A percentile compares a stretch with the other conserved stretches of the same genome.
These are phyloP conservation scores for Latheticus oryzae DNA, from an alignment of 2,888 invertebrate species.

Conservation along the genomic window DNA sequence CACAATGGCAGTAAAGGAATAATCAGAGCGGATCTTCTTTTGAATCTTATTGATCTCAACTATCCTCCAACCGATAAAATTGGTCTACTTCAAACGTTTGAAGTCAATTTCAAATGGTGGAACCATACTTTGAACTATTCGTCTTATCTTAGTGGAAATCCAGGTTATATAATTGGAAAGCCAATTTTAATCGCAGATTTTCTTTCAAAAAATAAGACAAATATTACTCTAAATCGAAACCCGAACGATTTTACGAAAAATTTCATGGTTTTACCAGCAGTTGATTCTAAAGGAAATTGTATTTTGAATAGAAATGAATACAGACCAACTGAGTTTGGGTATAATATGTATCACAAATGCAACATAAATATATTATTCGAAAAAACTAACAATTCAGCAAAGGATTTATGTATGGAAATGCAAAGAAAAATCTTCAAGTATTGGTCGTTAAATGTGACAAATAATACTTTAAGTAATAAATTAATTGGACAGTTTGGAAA, in stretches of 20 bases:
- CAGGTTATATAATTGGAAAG: slow-evolving; percentile 77
- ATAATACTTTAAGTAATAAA: slow-evolving; percentile 56
- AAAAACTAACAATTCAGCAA: slow-evolving; percentile 49
- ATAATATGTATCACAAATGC: slow-evolving; percentile 67
- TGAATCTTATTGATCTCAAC: slow-evolving; percentile 52
- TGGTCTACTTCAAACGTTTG: slow-evolving; percentile 53
- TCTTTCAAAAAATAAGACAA: slow-evolving; percentile 59
- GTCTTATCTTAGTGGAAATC: slow-evolving; percentile 75
- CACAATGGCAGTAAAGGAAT: slow-evolving; percentile 67
- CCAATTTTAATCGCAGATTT: slow-evolving; percentile 70
- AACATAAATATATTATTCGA: slow-evolving; percentile 48
- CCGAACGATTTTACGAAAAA: slow-evolving; percentile 52
- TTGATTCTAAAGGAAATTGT: slow-evolving; percentile 66
- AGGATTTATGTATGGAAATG: slow-evolving; percentile 55
- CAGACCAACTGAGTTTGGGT: slow-evolving; percentile 66
- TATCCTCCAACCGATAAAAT: slow-evolving; percentile 27
- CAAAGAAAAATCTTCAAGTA: slow-evolving; percentile 57
- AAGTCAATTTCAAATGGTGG: slow-evolving; percentile 59
- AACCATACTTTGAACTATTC: slow-evolving; percentile 56
- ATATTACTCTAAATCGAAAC: slow-evolving; percentile 47
- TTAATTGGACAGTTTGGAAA: slow-evolving; percentile 68
- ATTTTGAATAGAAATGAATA: slow-evolving; percentile 60
- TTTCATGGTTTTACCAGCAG: slow-evolving; percentile 61
- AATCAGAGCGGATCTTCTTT: slow-evolving; percentile 57
- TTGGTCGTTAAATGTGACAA: slow-evolving; percentile 51